phyloP scores from a whole-genome alignment of 2,113 vertebrate genomes.

The Dissostichus mawsoni region DNA sequence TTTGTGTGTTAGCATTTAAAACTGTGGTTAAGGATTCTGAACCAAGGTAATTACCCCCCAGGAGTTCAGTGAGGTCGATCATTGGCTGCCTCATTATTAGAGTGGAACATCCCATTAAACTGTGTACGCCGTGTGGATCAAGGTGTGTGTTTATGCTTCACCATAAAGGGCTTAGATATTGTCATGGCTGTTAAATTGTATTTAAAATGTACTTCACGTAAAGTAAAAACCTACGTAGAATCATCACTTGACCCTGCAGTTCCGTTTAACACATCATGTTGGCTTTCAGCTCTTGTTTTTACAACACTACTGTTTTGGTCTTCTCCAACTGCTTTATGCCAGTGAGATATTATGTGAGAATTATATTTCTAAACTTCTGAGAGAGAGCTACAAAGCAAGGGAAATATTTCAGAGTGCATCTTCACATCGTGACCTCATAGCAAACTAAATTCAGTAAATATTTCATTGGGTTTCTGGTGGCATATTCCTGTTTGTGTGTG shows the following conservation, averaged over 20 bases:
- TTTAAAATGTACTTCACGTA: no score
- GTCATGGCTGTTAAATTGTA: neutral
- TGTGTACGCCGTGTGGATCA: neutral
- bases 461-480: slow-evolving; percentile 20
- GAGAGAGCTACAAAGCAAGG: neutral
- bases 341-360: neutral
- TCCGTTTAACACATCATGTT: neutral
- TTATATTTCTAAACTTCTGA: neutral
- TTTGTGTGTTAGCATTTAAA: neutral
- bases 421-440: neutral
- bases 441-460: slow-evolving; percentile 46
- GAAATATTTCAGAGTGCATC: neutral
- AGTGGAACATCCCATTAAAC: slow-evolving; percentile 54
- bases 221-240: no score
- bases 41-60: slow-evolving; percentile 52
- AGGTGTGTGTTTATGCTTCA: slow-evolving; percentile 10
- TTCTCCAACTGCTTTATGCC: no score
- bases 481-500: slow-evolving; percentile 11
- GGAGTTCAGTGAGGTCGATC: slow-evolving; percentile 50
- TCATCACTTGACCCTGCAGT: neutral
- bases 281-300: neutral
- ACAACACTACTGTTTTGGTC: neutral
- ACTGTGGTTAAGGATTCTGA: slow-evolving; percentile 10
- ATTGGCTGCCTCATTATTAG: slow-evolving; percentile 45
- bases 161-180: neutral